Percentiles rank a stretch among this genome's conserved stretches.
Evolutionary conservation across 2,888 invertebrate genomes (phyloP).

Genomic region (Erebia palarica): DNA sequence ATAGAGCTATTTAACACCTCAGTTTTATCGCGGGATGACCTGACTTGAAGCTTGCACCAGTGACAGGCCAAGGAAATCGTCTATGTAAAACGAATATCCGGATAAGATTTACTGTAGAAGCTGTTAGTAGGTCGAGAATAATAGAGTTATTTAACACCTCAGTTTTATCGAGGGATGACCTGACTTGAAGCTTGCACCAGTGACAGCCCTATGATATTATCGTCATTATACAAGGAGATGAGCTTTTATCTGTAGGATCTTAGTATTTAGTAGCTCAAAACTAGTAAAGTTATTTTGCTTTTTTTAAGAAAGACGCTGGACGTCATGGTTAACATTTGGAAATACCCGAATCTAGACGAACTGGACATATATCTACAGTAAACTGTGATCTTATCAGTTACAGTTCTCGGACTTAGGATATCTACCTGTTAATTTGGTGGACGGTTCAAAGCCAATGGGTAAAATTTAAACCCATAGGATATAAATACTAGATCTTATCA

Average conservation of each 20-base stretch:
- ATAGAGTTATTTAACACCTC: neutral
- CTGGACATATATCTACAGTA: too few species aligned
- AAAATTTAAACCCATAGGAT: neutral
- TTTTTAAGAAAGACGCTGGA: neutral
- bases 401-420: too few species aligned
- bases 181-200: too few species aligned
- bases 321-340: too few species aligned
- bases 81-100: neutral
- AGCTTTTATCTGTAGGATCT: too few species aligned
- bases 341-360: too few species aligned
- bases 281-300: neutral
- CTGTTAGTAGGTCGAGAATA: neutral
- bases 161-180: too few species aligned
- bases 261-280: too few species aligned
- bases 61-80: conserved; percentile 50
- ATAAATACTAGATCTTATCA: neutral
- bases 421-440: too few species aligned
- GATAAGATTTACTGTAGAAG: conserved; percentile 15
- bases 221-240: too few species aligned
- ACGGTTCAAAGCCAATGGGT: neutral
- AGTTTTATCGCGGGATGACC: conserved; percentile 45
- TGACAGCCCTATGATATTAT: too few species aligned
- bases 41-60: conserved; percentile 66
- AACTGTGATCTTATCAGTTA: too few species aligned
- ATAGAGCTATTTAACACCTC: neutral